Percentiles rank a stretch among this genome's conserved stretches.
phyloP scores from a whole-genome alignment of 2,888 invertebrate species.

The Blastobasis adustella region DNA sequence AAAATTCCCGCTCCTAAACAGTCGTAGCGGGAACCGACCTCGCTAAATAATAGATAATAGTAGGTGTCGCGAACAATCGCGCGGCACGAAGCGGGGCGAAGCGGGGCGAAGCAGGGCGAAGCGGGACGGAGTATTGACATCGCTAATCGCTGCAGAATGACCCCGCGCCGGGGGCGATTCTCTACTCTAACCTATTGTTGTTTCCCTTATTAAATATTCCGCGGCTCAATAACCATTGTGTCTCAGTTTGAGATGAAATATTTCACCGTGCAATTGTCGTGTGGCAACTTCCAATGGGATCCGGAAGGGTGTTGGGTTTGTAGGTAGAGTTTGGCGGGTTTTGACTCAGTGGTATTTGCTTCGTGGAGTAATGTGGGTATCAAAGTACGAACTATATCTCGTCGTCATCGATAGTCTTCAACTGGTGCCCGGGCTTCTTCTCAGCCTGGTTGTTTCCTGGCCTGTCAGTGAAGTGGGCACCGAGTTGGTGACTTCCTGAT shows the following conservation, averaged over 20 bases:
- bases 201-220: too few species aligned
- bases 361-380: too few species aligned
- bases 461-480: too few species aligned
- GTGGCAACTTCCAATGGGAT: neutral
- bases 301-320: neutral
- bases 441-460: too few species aligned
- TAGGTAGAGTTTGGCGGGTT: neutral
- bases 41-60: conserved; percentile 50
- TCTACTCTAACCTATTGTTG: too few species aligned
- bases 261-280: neutral
- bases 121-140: conserved; percentile 32
- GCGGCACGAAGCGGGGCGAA: conserved; percentile 26
- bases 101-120: conserved; percentile 18
- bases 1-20: too few species aligned
- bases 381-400: too few species aligned
- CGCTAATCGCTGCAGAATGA: conserved; percentile 48
- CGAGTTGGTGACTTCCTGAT: too few species aligned
- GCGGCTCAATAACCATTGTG: too few species aligned
- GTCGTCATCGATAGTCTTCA: too few species aligned
- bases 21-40: conserved; percentile 13
- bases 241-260: neutral
- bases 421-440: too few species aligned
- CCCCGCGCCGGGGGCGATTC: conserved; percentile 20
- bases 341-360: neutral
- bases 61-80: conserved; percentile 59